Percentiles rank a stretch among this genome's conserved stretches.
phyloP scores from a whole-genome alignment of 2,888 invertebrate species.

The Catonia carolina region DNA sequence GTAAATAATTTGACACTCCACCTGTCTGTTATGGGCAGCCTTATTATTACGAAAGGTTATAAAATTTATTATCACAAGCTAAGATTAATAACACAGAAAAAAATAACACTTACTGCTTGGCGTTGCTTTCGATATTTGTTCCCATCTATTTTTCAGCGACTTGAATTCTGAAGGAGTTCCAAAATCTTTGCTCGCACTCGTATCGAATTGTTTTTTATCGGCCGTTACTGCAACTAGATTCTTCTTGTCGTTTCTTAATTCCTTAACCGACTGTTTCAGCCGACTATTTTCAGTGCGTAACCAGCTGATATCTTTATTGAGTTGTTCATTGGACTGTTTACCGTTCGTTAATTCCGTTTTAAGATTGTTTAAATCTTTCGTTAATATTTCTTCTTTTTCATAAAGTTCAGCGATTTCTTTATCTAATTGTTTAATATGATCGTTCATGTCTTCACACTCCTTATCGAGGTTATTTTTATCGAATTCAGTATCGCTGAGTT shows the following conservation, averaged over 20 bases:
- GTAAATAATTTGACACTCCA: too few species aligned
- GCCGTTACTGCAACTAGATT: too few species aligned
- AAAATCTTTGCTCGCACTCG: not conserved
- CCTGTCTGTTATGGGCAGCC: too few species aligned
- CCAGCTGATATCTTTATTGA: slow-evolving; percentile 1
- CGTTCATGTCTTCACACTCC: slow-evolving; percentile 3
- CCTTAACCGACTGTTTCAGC: not conserved
- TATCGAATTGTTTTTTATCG: not conserved
- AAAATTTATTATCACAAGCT: too few species aligned
- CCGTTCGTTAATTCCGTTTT: not conserved
- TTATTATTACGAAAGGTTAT: too few species aligned
- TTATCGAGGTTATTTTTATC: not conserved
- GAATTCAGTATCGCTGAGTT: not conserved
- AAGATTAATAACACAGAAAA: too few species aligned
- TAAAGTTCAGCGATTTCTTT: not conserved
- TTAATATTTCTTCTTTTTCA: not conserved
- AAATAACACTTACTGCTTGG: not conserved
- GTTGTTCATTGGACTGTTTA: not conserved
- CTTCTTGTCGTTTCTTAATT: not conserved
- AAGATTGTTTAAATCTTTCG: not conserved
- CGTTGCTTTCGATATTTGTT: not conserved
- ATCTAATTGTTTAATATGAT: not conserved
- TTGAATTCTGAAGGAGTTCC: not conserved
- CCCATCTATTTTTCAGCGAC: not conserved
- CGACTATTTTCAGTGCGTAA: not conserved